phyloP scores from a whole-genome alignment of 2,888 invertebrate species.

The Carcina quercana region DNA sequence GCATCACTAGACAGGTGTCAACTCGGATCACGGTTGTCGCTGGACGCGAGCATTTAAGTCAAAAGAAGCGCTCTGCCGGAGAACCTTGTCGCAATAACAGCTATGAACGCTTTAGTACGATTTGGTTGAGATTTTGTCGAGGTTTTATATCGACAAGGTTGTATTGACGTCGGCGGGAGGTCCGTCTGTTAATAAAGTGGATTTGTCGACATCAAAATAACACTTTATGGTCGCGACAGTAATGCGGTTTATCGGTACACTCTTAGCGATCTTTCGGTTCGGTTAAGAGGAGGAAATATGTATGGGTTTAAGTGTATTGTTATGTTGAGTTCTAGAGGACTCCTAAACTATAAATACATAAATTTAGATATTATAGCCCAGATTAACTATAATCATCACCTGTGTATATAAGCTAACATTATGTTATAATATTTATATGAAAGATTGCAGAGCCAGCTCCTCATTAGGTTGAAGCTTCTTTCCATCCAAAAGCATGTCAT shows the following conservation, averaged over 20 bases:
- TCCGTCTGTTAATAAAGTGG: slow-evolving; percentile 64
- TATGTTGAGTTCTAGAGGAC: background rate
- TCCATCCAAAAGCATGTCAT: too few relatives aligned
- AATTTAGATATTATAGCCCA: background rate
- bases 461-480: too few relatives aligned
- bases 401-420: too few relatives aligned
- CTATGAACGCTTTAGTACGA: slow-evolving; percentile 38
- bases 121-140: slow-evolving; percentile 18
- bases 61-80: slow-evolving; percentile 51
- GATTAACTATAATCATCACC: too few relatives aligned
- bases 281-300: slow-evolving; percentile 19
- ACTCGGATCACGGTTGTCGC: slow-evolving; percentile 57
- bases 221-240: slow-evolving; percentile 59
- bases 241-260: slow-evolving; percentile 54
- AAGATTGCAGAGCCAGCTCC: too few relatives aligned
- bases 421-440: too few relatives aligned
- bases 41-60: slow-evolving; percentile 64
- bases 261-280: slow-evolving; percentile 36
- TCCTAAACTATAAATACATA: background rate
- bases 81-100: slow-evolving; percentile 54
- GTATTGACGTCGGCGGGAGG: slow-evolving; percentile 53
- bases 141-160: slow-evolving; percentile 48
- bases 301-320: slow-evolving; percentile 14
- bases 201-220: slow-evolving; percentile 71
- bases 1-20: slow-evolving; percentile 63